These are phyloP conservation scores for Pentalonia nigronervosa DNA, from an alignment of 1,140 invertebrate species.

Conservation along the genomic window DNA sequence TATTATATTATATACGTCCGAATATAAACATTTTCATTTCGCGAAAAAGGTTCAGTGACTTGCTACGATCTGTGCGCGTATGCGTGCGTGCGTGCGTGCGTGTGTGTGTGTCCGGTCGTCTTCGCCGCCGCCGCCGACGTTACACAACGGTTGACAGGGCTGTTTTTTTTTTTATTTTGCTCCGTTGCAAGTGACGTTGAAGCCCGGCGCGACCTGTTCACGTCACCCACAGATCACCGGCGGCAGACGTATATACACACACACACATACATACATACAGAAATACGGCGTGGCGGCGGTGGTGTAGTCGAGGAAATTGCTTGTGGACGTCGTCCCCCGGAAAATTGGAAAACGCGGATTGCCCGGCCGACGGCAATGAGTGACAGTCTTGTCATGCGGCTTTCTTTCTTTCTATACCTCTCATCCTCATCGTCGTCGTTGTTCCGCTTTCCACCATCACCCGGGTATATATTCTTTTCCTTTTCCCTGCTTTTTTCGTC, in stretches of 20 bases:
- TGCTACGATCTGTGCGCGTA: not conserved
- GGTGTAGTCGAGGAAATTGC: conserved; percentile 54
- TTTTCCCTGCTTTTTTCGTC: not conserved
- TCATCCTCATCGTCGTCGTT: not conserved
- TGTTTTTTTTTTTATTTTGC: conserved; percentile 31
- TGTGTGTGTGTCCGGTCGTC: conserved; percentile 56
- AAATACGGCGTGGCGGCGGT: not conserved
- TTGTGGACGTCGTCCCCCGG: conserved; percentile 57
- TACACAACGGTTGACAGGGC: conserved; percentile 57
- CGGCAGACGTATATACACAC: conserved; percentile 14
- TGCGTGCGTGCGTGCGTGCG: not conserved
- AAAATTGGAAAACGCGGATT: conserved; percentile 58
- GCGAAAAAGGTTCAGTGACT: conserved; percentile 49
- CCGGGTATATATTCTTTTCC: conserved; percentile 11
- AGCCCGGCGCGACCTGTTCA: conserved; percentile 55
- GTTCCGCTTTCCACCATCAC: too few species aligned
- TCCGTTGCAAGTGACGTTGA: conserved; percentile 57
- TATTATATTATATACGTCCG: conserved; percentile 31
- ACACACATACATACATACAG: not conserved
- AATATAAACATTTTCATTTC: conserved; percentile 53
- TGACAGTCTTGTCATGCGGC: conserved; percentile 55
- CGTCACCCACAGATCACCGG: conserved; percentile 57
- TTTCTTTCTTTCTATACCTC: conserved; percentile 29
- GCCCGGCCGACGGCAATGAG: conserved; percentile 55
- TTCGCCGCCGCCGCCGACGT: conserved; percentile 20